Evolutionary conservation across 92 coral and sea anemone species (phyloP), one percentile per base, ranked within the genome.

Genomic region (Palythoa heliodiscus): DNA sequence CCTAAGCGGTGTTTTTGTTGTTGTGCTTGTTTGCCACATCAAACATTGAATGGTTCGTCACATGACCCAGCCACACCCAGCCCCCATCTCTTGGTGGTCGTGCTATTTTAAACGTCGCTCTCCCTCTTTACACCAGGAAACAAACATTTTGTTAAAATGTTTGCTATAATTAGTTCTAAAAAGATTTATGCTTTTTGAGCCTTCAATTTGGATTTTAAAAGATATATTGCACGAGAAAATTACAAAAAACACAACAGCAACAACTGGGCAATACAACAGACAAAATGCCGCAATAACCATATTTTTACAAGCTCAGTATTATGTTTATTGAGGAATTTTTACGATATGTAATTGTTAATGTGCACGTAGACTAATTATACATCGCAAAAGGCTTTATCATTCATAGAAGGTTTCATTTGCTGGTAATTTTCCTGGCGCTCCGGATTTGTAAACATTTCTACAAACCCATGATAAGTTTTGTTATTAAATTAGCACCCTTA

Each of bases 391-490:
- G 81, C 48, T 54, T 76, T 76, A 52, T 76, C 47, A 24, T 76
- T 15, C 2, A 54, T 13, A 10, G 38, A 76, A 47, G 17, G 39
- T 55, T 17, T 72, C 38, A 43, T 40, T 72, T 43, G 29, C 24
- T 74, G 61, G 78, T 37, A 74, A 74, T 37, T 24, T 74, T 50
- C 78, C 78, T 74, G 3, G 60, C 78, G 78, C 78, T 25, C 67
- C 81, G 81, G 81, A 76, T 76, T 76, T 22, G 38, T 52, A 76
- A 54, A 29, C 63, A 76, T 76, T 53, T 76, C 48, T 76, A 11
- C 23, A 76, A 52, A 29, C 81, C 81, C 12, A 38, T 54, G 81
- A n/a, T 76, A 53, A 76, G 29, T 76, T 76, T 76, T 76, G 76
- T 76, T 75, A 76, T 76, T 76, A 17, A 76, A 76, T 76, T 76